Conservation (phyloP, 2,797 vertebrate species). For the Premnoplex brunnescens region DNA sequence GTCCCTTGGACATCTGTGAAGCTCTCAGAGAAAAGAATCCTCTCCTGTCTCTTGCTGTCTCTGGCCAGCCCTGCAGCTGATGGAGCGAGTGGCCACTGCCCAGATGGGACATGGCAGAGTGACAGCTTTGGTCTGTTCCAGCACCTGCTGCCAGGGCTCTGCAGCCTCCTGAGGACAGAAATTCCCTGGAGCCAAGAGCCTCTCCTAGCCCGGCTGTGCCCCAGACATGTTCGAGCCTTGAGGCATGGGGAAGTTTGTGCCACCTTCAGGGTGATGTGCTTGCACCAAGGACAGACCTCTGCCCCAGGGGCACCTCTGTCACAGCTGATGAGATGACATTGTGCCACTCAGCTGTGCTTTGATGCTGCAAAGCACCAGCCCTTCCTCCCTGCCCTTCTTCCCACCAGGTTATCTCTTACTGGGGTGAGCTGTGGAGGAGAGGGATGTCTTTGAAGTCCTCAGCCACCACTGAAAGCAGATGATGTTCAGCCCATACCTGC, state of each 20-base stretch:
- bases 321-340: fast-evolving
- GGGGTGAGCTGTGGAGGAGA: background rate
- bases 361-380: background rate
- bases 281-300: background rate
- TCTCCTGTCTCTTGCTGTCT: background rate
- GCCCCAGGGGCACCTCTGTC: background rate
- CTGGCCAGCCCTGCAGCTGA: background rate
- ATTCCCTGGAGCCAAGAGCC: background rate
- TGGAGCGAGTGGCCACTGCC: fast-evolving
- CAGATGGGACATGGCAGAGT: background rate
- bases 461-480: background rate
- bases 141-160: background rate
- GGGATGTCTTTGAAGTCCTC: background rate
- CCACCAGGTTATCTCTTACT: background rate
- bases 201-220: background rate
- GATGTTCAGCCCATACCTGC: background rate
- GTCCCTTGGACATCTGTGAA: background rate
- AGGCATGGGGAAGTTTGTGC: background rate
- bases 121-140: background rate
- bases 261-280: background rate
- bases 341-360: background rate
- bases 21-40: background rate
- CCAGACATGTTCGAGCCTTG: fast-evolving
- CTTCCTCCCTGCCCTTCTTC: background rate
- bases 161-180: background rate